A percentile compares a stretch with the other conserved stretches of the same genome.
Evolutionary conservation across 2,888 invertebrate genomes (phyloP).

Genomic region (Drosophila macrothrix): DNA sequence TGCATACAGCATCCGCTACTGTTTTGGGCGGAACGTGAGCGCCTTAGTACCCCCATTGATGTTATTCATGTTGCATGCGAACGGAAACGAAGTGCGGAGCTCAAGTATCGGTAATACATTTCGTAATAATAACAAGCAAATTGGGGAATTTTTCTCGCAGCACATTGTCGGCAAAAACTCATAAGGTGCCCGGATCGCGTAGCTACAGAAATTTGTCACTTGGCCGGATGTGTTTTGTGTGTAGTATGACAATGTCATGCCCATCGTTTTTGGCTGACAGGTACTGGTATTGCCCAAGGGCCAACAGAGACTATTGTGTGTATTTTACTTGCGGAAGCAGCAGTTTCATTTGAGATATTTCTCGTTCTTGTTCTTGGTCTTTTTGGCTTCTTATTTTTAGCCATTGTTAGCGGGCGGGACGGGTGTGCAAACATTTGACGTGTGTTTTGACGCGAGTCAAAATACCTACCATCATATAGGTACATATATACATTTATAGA

Average conservation of each 20-base stretch:
- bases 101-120: constrained; percentile 43
- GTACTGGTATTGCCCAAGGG: constrained; percentile 60
- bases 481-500: constrained; percentile 1
- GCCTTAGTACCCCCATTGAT: constrained; percentile 36
- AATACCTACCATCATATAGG: constrained; percentile 25
- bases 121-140: constrained; percentile 67
- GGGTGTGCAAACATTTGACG: constrained; percentile 83
- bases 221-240: constrained; percentile 79
- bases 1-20: constrained; percentile 82
- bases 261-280: constrained; percentile 62
- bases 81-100: constrained; percentile 56
- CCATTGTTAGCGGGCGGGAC: constrained; percentile 27
- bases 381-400: constrained; percentile 27
- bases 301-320: constrained; percentile 53
- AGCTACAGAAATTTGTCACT: constrained; percentile 67
- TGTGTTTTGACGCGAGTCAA: constrained; percentile 83
- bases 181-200: constrained; percentile 48
- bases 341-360: constrained; percentile 49
- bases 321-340: constrained; percentile 69
- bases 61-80: constrained; percentile 39
- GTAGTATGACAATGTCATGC: constrained; percentile 70
- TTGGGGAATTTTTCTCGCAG: constrained; percentile 62
- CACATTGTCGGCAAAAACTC: constrained; percentile 54
- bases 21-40: constrained; percentile 70
- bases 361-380: constrained; percentile 38